A percentile compares a stretch with the other conserved stretches of the same genome.
Conservation (phyloP, 2,797 vertebrate species). For the Benthosema pterotum region DNA sequence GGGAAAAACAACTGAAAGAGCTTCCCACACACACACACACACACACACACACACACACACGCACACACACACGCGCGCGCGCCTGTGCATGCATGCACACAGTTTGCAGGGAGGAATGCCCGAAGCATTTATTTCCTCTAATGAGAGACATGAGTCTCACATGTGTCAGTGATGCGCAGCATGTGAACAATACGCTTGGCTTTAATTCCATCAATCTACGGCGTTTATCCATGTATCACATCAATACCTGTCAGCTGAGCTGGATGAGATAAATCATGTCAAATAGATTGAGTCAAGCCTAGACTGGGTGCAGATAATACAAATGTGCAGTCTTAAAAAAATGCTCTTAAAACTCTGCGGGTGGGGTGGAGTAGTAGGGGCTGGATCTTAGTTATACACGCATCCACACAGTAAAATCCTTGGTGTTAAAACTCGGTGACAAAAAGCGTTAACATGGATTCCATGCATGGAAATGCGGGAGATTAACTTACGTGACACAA, state of each 20-base stretch:
- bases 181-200: constrained; percentile 73
- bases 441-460: constrained; percentile 40
- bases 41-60: constrained; percentile 13
- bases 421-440: constrained; percentile 28
- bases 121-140: constrained; percentile 78
- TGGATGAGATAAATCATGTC: constrained; percentile 69
- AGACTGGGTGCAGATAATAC: constrained; percentile 47
- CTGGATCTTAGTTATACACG: constrained; percentile 31
- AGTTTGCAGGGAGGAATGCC: constrained; percentile 64
- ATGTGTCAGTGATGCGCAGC: constrained; percentile 76
- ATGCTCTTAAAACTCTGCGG: constrained; percentile 43
- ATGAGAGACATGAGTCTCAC: constrained; percentile 80
- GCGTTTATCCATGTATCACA: constrained; percentile 75
- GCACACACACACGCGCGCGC: constrained; percentile 5
- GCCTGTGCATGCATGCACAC: constrained; percentile 2
- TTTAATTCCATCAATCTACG: constrained; percentile 76
- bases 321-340: constrained; percentile 56
- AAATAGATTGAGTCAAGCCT: constrained; percentile 14
- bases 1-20: constrained; percentile 65
- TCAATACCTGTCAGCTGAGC: constrained; percentile 74
- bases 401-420: not conserved
- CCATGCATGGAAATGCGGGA: constrained; percentile 54
- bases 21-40: constrained; percentile 56
- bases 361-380: not conserved
- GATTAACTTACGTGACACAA: constrained; percentile 62